phyloP scores from a whole-genome alignment of 1,140 invertebrate genomes.

The Drosophila parabipectinata region DNA sequence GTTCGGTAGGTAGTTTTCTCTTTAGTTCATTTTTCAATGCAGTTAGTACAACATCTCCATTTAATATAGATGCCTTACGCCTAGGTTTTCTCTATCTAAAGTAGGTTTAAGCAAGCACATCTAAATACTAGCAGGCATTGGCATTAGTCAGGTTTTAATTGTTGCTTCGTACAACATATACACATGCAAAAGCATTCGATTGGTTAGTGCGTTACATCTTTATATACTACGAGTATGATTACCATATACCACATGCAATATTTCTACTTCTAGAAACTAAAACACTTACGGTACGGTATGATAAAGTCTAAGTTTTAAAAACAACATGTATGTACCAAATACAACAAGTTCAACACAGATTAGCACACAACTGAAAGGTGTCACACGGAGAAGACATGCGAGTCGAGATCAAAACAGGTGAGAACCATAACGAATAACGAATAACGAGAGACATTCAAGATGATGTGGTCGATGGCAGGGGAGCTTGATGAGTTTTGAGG shows the following conservation, averaged over 20 bases:
- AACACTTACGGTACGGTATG: conserved; percentile 54
- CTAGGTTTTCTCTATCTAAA: not conserved
- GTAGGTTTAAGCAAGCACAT: conserved; percentile 32
- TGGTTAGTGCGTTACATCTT: conserved; percentile 59
- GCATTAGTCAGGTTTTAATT: conserved; percentile 39
- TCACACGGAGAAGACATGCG: conserved; percentile 59
- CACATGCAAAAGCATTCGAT: conserved; percentile 68
- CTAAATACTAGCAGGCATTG: conserved; percentile 46
- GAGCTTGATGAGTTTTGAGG: conserved; percentile 58
- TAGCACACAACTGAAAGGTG: conserved; percentile 38
- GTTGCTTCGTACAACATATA: conserved; percentile 71
- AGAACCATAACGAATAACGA: conserved; percentile 30
- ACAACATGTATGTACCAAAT: conserved; percentile 66
- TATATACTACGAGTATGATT: conserved; percentile 19
- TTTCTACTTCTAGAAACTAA: conserved; percentile 10
- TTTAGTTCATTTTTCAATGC: conserved; percentile 66
- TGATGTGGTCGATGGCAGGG: conserved; percentile 45
- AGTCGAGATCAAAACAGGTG: conserved; percentile 46
- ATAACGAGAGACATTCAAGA: conserved; percentile 49
- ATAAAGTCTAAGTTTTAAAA: conserved; percentile 28
- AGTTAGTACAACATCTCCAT: conserved; percentile 56
- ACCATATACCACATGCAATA: conserved; percentile 51
- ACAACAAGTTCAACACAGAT: conserved; percentile 73
- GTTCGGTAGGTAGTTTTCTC: conserved; percentile 61
- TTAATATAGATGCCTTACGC: conserved; percentile 22